Base-by-base conservation (phyloP, 2,888 invertebrate species). In the Drosophila recens region DNA sequence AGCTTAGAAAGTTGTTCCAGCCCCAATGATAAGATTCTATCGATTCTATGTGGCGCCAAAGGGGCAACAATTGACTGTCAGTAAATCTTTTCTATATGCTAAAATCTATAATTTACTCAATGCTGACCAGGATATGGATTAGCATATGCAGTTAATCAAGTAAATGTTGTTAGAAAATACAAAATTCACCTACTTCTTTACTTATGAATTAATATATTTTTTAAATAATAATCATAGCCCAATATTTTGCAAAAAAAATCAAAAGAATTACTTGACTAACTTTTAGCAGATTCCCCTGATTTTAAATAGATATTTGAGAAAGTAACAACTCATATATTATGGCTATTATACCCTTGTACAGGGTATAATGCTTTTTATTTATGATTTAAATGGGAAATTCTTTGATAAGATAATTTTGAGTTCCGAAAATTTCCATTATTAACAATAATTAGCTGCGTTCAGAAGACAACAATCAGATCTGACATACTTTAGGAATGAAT, bases 1-100 rank as follows among this genome's bases (percentile, higher is more conserved):
- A 59, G 43, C 42, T 53, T 57, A 54, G 61, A 52, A 72, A 72
- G 72, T 72, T 61, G 66, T 66, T 53, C 42, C 13, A 38, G 30
- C 9, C 33, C 4, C 67, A 52, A 52, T 59, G 64, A 43, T 34
- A 61, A 52, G 15, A 15, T 52, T 42, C 46, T n/a, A 54, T 23
- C n/a, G 30, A 56, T 49, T 27, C 27, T 27, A 27, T 43, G 57
- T 45, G 42, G 51, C 51, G 61, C 51, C 51, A 43, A 51, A 51
- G 43, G 42, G 34, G 34, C 45, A 27, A 30, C 34, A 40, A 38
- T 17, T 52, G 36, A 51, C 34, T 6, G 20, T 13, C 34, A 17
- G 48, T 49, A 52, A 65, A 65, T 57, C 58, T 51, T 48, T 61
- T 34, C 34, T 43, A 23, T 15, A 36, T 45, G 49, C 17, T n/a